Conservation (phyloP, 2,113 vertebrate genomes). For the Odocoileus hemionus region DNA sequence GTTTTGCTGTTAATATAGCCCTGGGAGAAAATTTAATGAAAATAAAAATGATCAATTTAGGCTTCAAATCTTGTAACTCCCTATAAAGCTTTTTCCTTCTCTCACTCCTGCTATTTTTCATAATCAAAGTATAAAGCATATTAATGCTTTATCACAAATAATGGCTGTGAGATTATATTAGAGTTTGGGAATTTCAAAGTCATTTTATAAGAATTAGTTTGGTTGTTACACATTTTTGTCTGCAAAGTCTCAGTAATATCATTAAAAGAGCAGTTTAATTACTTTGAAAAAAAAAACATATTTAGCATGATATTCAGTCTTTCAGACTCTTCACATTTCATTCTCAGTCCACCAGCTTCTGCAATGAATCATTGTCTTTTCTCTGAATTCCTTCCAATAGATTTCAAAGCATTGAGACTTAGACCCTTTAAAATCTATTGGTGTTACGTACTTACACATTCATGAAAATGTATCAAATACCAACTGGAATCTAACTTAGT, state of each 20-base stretch:
- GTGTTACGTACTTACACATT: neutral
- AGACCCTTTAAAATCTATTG: neutral
- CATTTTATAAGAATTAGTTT: conserved; percentile 45
- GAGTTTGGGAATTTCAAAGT: conserved; percentile 24
- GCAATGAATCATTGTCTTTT: neutral
- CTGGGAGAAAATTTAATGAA: neutral
- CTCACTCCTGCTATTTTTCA: neutral
- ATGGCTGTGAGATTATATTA: conserved; percentile 7
- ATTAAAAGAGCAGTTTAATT: conserved; percentile 9
- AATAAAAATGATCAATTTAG: conserved; percentile 13
- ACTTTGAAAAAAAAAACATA: neutral
- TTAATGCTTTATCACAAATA: neutral
- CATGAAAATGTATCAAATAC: neutral
- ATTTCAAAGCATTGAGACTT: neutral
- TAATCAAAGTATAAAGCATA: neutral
- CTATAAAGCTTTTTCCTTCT: neutral
- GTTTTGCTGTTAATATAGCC: neutral
- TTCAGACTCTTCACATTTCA: neutral
- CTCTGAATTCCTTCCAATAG: neutral
- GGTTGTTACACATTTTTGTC: conserved; percentile 3
- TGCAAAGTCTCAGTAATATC: neutral
- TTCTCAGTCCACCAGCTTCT: neutral
- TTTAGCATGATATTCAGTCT: neutral
- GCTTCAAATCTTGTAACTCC: neutral
- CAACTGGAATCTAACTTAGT: neutral